Conservation (phyloP, 2,797 vertebrate genomes). For the Alosa sapidissima region DNA sequence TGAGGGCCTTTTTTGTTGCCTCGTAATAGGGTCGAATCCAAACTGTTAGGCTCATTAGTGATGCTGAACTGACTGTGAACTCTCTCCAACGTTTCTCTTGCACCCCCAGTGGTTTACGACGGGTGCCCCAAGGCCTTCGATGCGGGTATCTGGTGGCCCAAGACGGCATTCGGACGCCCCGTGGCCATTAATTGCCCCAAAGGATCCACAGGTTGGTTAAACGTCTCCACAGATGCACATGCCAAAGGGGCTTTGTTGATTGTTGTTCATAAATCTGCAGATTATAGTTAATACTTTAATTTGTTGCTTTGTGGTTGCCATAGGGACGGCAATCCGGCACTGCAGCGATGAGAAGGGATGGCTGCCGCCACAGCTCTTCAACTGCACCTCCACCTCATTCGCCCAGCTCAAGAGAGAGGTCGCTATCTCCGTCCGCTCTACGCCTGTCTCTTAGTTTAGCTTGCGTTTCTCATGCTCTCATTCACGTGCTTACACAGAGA, state of each 20-base stretch:
- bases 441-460: neutral
- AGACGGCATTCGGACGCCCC: constrained; percentile 84
- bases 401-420: constrained; percentile 78
- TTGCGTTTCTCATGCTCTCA: neutral
- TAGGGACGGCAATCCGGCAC: constrained; percentile 83
- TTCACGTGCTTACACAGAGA: neutral
- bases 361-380: constrained; percentile 85
- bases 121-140: constrained; percentile 85
- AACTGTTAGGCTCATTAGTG: constrained; percentile 5
- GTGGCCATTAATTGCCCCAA: constrained; percentile 84
- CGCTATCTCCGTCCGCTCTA: constrained; percentile 31
- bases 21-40: constrained; percentile 16
- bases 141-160: constrained; percentile 88
- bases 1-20: neutral
- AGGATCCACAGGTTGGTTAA: constrained; percentile 80
- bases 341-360: constrained; percentile 84
- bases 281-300: neutral
- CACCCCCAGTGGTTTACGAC: constrained; percentile 80
- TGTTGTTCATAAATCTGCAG: constrained; percentile 7
- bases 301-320: neutral
- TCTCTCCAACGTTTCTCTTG: neutral
- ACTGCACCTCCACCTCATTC: constrained; percentile 81
- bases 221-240: neutral
- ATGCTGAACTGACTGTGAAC: constrained; percentile 28
- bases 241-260: neutral